Evolutionary conservation across 2,113 vertebrate species (phyloP), one percentile per base, ranked within the genome.

Genomic region (Pseudopodoces humilis): DNA sequence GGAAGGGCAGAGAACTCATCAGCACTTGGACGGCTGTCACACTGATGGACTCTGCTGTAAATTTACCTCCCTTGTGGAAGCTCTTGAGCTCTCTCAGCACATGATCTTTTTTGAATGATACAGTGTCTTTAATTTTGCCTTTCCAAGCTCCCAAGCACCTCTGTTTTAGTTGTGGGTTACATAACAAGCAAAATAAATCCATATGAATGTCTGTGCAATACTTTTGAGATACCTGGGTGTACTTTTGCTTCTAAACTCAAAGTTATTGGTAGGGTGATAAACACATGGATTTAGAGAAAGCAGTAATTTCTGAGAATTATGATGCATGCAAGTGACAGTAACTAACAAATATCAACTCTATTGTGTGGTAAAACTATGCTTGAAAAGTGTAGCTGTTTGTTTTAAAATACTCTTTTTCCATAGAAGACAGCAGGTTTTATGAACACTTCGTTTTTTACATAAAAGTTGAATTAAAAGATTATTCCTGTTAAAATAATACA

Each of bases 11-110:
- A 43, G 39, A 27, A 6, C 11, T 52, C 21, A 5, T 27, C 1
- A 2, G 0, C 0, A 5, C 39, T 15, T 33, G 37, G 35, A 10
- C 35, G 68, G 15, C 2, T 84, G 80, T 77, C 2, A 0, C 31
- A 15, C 5, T 75, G 33, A 5, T 71, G 16, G 23, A 19, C 19
- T 59, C 10, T n/a, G 21, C 20, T 60, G 16, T 43, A 68, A 60
- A 53, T 37, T 35, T n/a, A 10, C 3, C 18, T 74, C 25, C 44
- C 25, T 43, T 22, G 11, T 41, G n/a, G 46, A 65, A 53, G n/a
- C 39, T 50, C 74, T 64, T 30, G 55, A 64, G 21, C 39, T 64
- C 8, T 81, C 39, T 83, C 23, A 62, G 64, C 19, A 17, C 8
- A 1, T 39, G 15, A 27, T 35, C 16, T 46, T 41, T 67, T 58